These are phyloP conservation scores for Ceratotherium simum DNA, from an alignment of 2,113 vertebrate species.

Conservation along the genomic window DNA sequence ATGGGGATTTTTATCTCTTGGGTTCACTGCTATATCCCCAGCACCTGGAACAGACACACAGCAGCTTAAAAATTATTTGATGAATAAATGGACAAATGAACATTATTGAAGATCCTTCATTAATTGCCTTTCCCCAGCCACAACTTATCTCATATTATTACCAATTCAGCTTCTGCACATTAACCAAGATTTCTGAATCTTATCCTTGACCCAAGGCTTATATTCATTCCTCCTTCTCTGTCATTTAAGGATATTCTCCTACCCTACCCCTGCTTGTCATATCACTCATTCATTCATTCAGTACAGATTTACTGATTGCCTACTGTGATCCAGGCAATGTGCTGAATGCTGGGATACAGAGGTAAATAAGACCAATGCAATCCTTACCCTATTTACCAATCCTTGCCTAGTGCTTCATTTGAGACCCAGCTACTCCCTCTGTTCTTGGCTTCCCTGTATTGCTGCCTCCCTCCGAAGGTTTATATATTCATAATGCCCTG, in stretches of 20 bases:
- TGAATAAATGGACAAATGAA: neutral
- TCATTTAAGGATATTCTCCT: neutral
- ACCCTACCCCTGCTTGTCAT: neutral
- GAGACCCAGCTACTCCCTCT: neutral
- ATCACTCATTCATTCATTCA: neutral
- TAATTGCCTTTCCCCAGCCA: neutral
- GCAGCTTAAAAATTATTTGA: neutral
- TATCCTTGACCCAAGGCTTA: neutral
- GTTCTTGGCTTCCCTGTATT: neutral
- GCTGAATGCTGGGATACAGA: neutral
- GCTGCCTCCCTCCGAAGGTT: neutral
- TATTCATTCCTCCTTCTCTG: neutral
- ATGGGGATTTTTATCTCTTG: neutral
- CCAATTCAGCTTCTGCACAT: neutral
- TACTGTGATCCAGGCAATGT: neutral
- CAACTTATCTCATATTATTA: neutral
- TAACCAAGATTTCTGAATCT: constrained; percentile 2
- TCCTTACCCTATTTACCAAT: neutral
- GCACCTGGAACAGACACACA: neutral
- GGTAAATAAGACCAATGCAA: neutral
- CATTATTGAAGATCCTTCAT: neutral
- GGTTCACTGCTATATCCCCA: neutral
- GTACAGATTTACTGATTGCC: neutral
- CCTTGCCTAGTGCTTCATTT: neutral
- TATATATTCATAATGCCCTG: neutral